Percentiles rank a stretch among this genome's conserved stretches.
Conservation (phyloP, 2,888 invertebrate genomes). For the Unio delphinus region DNA sequence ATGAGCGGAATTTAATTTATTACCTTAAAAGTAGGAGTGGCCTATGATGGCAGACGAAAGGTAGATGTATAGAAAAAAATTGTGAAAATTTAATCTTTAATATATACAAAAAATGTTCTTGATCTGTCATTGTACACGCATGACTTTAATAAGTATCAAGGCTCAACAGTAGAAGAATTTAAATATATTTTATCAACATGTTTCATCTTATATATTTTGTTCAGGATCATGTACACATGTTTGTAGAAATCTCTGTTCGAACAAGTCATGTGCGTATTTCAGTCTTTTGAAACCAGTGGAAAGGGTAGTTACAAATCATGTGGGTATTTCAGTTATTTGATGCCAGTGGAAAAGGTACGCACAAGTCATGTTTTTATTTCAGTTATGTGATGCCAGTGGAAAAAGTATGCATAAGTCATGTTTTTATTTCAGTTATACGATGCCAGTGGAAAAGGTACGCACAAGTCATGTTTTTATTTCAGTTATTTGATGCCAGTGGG, state of each 20-base stretch:
- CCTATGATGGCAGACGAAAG: too few species aligned
- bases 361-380: constrained; percentile 7
- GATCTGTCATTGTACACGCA: too few species aligned
- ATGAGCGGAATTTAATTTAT: too few species aligned
- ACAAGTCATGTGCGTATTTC: neutral
- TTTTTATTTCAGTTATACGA: constrained; percentile 18
- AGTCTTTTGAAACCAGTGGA: constrained; percentile 30
- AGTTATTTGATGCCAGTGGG: constrained; percentile 31
- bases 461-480: constrained; percentile 7
- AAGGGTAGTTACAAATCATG: constrained; percentile 6
- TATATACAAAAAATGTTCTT: too few species aligned
- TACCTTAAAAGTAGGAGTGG: too few species aligned
- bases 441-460: constrained; percentile 25
- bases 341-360: constrained; percentile 25
- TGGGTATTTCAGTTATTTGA: constrained; percentile 19
- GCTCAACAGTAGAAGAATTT: too few species aligned
- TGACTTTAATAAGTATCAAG: too few species aligned
- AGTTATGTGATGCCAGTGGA: constrained; percentile 31
- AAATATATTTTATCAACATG: too few species aligned
- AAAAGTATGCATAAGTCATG: constrained; percentile 3
- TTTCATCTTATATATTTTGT: too few species aligned
- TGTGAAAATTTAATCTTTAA: too few species aligned
- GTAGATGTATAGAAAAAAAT: too few species aligned
- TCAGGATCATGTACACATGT: too few species aligned
- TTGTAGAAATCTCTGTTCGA: neutral